Evolutionary conservation across 1,140 invertebrate genomes (phyloP).

Genomic region (Cydia fagiglandana): DNA sequence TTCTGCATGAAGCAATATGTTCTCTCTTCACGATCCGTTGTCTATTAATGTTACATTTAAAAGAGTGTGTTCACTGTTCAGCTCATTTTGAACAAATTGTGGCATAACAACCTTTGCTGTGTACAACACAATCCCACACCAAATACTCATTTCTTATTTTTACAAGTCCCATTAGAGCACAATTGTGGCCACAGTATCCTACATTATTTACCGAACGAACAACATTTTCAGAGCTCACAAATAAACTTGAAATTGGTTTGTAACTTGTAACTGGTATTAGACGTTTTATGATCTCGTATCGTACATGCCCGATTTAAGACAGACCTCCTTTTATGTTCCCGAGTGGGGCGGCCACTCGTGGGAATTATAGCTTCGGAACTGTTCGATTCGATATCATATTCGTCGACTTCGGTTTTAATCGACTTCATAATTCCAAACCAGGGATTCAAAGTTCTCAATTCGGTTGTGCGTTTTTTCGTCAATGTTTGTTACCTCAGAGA

Average conservation of each 20-base stretch:
- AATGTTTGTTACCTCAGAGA: too few relatives aligned
- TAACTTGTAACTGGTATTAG: slow-evolving; percentile 19
- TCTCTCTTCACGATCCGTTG: too few relatives aligned
- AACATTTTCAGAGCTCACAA: slow-evolving; percentile 13
- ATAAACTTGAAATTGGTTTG: slow-evolving; percentile 14
- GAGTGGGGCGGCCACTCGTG: slow-evolving; percentile 11
- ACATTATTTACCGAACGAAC: neutral
- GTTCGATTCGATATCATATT: neutral
- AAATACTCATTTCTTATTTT: too few relatives aligned
- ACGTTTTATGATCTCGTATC: slow-evolving; percentile 24
- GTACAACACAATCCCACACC: too few relatives aligned
- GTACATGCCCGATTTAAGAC: slow-evolving; percentile 28
- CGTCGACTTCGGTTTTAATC: neutral
- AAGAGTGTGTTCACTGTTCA: too few relatives aligned
- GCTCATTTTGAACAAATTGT: too few relatives aligned
- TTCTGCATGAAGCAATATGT: too few relatives aligned
- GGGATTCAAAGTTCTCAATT: too few relatives aligned
- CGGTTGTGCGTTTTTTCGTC: too few relatives aligned
- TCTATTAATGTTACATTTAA: too few relatives aligned
- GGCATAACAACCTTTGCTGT: too few relatives aligned
- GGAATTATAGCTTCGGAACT: slow-evolving; percentile 19
- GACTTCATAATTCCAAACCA: too few relatives aligned
- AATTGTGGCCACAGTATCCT: neutral
- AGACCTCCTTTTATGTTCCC: slow-evolving; percentile 18
- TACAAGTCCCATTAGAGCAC: neutral